Base-by-base conservation (phyloP, 2,797 vertebrate species). In the Catostomus latipinnis region DNA sequence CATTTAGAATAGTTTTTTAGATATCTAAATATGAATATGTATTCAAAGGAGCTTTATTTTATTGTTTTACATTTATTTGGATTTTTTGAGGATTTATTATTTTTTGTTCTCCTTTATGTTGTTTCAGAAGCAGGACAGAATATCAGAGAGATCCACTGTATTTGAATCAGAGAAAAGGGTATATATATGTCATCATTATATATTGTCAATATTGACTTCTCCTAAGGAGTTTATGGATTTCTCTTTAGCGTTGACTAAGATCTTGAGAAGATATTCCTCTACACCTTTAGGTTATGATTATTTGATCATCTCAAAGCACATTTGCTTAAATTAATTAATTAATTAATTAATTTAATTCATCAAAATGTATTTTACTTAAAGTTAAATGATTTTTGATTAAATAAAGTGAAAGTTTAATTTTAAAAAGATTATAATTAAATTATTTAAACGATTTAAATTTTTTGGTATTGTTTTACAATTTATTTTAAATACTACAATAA, bases 161-260 rank as follows among this genome's bases (percentile, higher is more conserved):
- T 92, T 97, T 84, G 96, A 98, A 87, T 89, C 95, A 61, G 97
- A 98, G 91, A 98, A 97, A 90, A 94, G 93, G 94, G 97, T 98
- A 92, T 79, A 87, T 71, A 5, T 62, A 10, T 56, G 22, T 49
- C 8, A 74, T 70, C 52, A 43, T 48, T 78, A 46, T 57, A 11
- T 13, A 6, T 57, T 13, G 49, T 68, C 3, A 16, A 43, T 43
- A 16, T 5, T 68, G 54, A 52, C 16, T 14, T 52, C 58, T 46
- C 11, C 34, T 13, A 3, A 75, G 6, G 18, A 14, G 48, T 43
- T 46, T 18, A 1, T 46, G 3, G 8, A 9, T 60, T 61, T 50
- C 6, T 68, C 16, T 11, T 67, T 8, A 13, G 10, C 53, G 1
- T 13, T 43, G 16, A 4, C 2, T 58, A 22, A 46, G 50, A 56